Base-by-base conservation (phyloP, 1,140 invertebrate species). In the Saccostrea cuccullata region DNA sequence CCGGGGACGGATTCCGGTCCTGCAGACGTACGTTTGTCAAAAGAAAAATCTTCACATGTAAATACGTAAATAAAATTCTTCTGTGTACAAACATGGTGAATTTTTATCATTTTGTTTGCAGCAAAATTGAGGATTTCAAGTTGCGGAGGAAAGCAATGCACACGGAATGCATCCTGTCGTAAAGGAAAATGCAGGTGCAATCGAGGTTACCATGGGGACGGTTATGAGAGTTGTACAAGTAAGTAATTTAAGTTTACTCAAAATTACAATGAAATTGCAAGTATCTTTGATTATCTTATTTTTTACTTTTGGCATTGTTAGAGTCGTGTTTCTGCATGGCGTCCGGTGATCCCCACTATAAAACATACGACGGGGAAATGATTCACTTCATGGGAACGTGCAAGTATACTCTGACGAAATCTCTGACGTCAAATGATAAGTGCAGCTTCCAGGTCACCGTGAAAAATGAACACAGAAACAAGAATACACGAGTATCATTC, bases 291-390 rank as follows among this genome's bases (percentile, higher is more conserved):
- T 47, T 47, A 47, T 47, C 47, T 8, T 47, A 36, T 30, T 90
- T 89, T 40, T 55, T 13, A 36, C 47, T 56, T 3, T 13, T 26
- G 23, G 47, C 15, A 13, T 90, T 95, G 93, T 23, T 90, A 97
- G 96, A 96, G 87, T 97, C 98, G 83, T 98, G 97, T 12, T 97
- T 97, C 0, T 98, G 98, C 94, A 98, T 97, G 0, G 98, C 98
- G 0, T 98, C 98, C 92, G 98, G 98, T 0, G 98, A 98, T 94
- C 98, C 98, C 0, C 98, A 98, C 92, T 98, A 98, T 93, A 96
- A 97, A 89, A 98, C 98, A 12, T 99, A 98, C 92, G 98, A 99
- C 91, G 98, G 98, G 20, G 97, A 97, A 92, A 97, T 98, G 91
- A 98, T 97, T 93, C 98, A 97, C 92, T 99, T 98, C 92, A 97